Percentiles rank a stretch among this genome's conserved stretches.
Evolutionary conservation across 2,797 vertebrate species (phyloP).

Genomic region (Pangasius krempfi): DNA sequence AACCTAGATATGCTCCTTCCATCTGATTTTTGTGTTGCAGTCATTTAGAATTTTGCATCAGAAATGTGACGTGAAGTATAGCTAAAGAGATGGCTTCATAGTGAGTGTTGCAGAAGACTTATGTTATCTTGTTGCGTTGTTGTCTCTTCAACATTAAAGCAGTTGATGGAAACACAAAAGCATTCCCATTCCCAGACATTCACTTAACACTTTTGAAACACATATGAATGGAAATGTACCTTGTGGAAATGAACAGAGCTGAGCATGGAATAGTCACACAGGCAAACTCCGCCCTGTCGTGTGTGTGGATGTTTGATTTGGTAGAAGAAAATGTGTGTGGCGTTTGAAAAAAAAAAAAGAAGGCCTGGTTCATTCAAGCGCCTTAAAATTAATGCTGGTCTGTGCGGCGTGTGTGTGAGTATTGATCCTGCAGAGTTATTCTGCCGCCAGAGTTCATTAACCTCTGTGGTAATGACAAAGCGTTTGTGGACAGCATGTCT

Average conservation of each 20-base stretch:
- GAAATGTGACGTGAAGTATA: not conserved
- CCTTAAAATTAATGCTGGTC: constrained; percentile 20
- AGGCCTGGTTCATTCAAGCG: constrained; percentile 1
- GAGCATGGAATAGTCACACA: not conserved
- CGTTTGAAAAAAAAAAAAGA: not conserved
- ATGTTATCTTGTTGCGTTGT: not conserved
- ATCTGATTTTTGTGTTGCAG: not conserved
- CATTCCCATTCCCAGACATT: not conserved
- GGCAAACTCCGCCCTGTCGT: not conserved
- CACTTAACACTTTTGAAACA: not conserved
- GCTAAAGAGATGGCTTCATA: not conserved
- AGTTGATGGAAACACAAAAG: not conserved
- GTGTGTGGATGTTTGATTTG: not conserved
- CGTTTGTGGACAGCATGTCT: constrained; percentile 73
- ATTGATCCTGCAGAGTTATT: constrained; percentile 70
- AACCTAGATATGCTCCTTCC: not conserved
- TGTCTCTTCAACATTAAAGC: not conserved
- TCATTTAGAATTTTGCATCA: not conserved
- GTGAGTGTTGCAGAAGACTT: not conserved
- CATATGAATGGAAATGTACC: not conserved
- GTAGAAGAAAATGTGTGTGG: not conserved
- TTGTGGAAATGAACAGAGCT: constrained; percentile 1
- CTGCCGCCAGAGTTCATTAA: constrained; percentile 74
- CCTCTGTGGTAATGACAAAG: constrained; percentile 76
- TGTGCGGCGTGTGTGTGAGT: constrained; percentile 46